Evolutionary conservation across 1,140 invertebrate genomes (phyloP).

Genomic region (Diploscapter pachys): DNA sequence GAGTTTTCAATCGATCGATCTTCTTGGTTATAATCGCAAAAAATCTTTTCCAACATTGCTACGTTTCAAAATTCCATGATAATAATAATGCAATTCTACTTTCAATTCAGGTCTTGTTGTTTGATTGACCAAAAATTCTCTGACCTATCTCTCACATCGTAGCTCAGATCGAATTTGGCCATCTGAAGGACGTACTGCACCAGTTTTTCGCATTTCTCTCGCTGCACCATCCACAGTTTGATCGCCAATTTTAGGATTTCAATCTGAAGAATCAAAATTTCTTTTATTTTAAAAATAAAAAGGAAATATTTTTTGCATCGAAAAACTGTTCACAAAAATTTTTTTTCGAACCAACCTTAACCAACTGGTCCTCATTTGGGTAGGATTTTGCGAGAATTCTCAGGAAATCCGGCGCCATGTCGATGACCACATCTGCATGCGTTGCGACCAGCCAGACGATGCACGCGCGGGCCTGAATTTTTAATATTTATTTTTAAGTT

Average conservation of each 20-base stretch:
- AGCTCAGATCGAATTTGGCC: slow-evolving; percentile 94
- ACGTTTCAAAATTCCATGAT: slow-evolving; percentile 8
- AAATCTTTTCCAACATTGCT: neutral
- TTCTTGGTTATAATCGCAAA: no score
- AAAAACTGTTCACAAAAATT: neutral
- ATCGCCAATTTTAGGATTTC: slow-evolving; percentile 92
- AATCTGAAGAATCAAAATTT: slow-evolving; percentile 91
- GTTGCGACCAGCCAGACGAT: slow-evolving; percentile 87
- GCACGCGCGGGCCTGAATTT: slow-evolving; percentile 63
- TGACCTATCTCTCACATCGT: slow-evolving; percentile 86
- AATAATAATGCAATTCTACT: slow-evolving; percentile 64
- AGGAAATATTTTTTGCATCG: slow-evolving; percentile 2
- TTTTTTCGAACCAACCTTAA: slow-evolving; percentile 30
- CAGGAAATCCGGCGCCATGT: slow-evolving; percentile 84
- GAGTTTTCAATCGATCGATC: no score
- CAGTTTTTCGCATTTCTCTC: slow-evolving; percentile 61
- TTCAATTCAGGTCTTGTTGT: no score
- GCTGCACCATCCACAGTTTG: slow-evolving; percentile 71
- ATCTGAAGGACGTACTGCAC: slow-evolving; percentile 92
- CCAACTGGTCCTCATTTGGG: slow-evolving; percentile 70
- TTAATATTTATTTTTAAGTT: neutral
- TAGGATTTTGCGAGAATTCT: slow-evolving; percentile 90
- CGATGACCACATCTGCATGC: slow-evolving; percentile 74
- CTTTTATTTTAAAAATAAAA: slow-evolving; percentile 34
- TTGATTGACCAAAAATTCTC: neutral